Evolutionary conservation across 2,113 vertebrate genomes (phyloP), one percentile per base, ranked within the genome.

Genomic region (human (Homo sapiens)): DNA sequence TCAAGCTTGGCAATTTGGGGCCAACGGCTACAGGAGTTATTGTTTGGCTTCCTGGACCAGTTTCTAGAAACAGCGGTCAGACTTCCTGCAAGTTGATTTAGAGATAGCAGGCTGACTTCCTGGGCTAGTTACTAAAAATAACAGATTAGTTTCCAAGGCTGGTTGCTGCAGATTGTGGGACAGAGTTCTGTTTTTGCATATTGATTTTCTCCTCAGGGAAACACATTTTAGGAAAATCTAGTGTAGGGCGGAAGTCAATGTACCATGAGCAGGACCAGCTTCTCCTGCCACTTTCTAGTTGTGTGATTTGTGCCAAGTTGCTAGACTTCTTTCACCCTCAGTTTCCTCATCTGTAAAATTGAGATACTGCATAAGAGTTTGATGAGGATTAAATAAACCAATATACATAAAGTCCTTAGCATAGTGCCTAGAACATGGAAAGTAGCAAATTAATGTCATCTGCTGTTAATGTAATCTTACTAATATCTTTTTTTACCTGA

Each of bases 101-200:
- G 35, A 91, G 17, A 59, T 22, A 73, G 59, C 48, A 88, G 72
- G 2, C 52, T 66, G 52, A 30, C 52, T 93, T 72, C 79, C 86
- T 89, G 55, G 55, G 11, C 55, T 55, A 27, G 45, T 32, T 57
- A 61, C 66, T 75, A 13, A 55, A 50, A 75, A 90, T 76, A 80
- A 59, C 30, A 75, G 55, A 23, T 86, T 76, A 32, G 27, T 73
- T 87, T 89, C 81, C 73, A 27, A 1, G 48, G 66, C 75, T 78
- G 57, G 11, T 68, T 50, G 48, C 76, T 87, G 13, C 11, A 68
- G 66, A 50, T 17, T 45, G 7, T 93, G 73, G 79, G 66, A 86
- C 90, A 97, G 75, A 86, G 66, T n/a, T 93, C 86, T 93, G 68
- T 75, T 91, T 93, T 82, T 43, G 14, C 76, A 59, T 83, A 78